These are phyloP conservation scores for Calephelis nemesis DNA, from an alignment of 1,140 invertebrate genomes.

Conservation along the genomic window DNA sequence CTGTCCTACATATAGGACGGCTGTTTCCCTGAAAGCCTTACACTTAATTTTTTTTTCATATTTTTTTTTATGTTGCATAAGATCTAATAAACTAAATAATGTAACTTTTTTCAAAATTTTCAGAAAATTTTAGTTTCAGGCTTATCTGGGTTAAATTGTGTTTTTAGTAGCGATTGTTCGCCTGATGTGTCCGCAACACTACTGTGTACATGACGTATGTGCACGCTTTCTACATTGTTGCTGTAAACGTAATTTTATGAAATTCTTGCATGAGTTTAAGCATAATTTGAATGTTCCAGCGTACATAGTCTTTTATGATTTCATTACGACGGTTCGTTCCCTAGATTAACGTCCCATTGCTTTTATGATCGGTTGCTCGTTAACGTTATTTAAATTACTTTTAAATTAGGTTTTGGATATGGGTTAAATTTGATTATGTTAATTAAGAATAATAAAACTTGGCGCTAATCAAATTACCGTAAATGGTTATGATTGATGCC, in stretches of 20 bases:
- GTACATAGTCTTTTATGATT: constrained; percentile 7
- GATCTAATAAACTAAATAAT: too few relatives aligned
- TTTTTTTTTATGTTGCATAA: too few relatives aligned
- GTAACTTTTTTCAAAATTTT: too few relatives aligned
- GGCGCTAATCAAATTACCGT: too few relatives aligned
- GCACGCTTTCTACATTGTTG: constrained; percentile 16
- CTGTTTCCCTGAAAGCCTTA: too few relatives aligned
- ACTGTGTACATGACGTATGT: constrained; percentile 14
- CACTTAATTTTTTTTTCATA: too few relatives aligned
- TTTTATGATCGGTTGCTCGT: constrained; percentile 16
- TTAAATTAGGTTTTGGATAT: constrained; percentile 15
- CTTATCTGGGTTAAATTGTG: too few relatives aligned
- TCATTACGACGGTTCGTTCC: constrained; percentile 5
- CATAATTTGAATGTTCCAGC: constrained; percentile 18
- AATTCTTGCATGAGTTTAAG: constrained; percentile 18
- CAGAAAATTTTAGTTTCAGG: too few relatives aligned
- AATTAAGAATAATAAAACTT: too few relatives aligned
- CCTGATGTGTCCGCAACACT: constrained; percentile 5
- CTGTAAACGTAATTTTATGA: constrained; percentile 24
- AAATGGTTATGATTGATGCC: too few relatives aligned
- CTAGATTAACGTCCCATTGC: constrained; percentile 11
- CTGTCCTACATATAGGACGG: too few relatives aligned
- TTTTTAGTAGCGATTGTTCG: neutral
- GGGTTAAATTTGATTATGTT: too few relatives aligned
- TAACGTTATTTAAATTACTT: constrained; percentile 16